Percentiles rank a stretch among this genome's conserved stretches.
phyloP scores from a whole-genome alignment of 2,797 vertebrate genomes.

The Tolypeutes matacus region DNA sequence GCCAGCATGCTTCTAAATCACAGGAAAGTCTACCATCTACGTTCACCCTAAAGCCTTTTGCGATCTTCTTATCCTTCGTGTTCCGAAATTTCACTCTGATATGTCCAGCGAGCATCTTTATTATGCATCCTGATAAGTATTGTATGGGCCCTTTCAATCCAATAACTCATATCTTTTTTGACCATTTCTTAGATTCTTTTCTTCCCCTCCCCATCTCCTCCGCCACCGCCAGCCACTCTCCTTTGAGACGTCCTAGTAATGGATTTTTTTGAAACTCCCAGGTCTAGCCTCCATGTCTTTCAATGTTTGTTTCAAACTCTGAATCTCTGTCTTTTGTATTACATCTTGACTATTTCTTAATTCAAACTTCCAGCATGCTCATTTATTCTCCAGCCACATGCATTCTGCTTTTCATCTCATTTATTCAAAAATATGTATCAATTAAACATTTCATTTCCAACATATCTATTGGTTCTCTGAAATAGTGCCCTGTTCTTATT shows the following conservation, averaged over 20 bases:
- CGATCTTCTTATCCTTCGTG: neutral
- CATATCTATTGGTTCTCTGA: neutral
- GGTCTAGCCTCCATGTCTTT: neutral
- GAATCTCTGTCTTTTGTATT: neutral
- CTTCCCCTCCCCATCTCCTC: neutral
- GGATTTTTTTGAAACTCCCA: neutral
- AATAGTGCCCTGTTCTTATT: neutral
- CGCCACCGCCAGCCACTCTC: neutral
- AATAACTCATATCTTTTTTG: neutral
- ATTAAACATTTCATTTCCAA: slow-evolving; percentile 18
- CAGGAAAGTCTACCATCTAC: neutral
- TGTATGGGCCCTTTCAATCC: neutral
- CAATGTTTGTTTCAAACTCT: slow-evolving; percentile 10
- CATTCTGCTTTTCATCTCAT: neutral
- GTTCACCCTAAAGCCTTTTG: neutral
- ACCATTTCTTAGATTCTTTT: neutral
- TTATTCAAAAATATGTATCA: neutral
- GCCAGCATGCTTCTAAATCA: neutral
- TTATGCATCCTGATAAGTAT: neutral
- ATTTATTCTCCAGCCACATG: neutral
- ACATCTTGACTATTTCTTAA: neutral
- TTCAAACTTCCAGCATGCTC: neutral
- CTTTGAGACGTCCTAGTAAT: neutral
- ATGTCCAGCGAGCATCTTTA: neutral
- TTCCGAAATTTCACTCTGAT: neutral